Evolutionary conservation across 2,888 invertebrate species (phyloP).

Genomic region (Rhopalosiphum nymphaeae): DNA sequence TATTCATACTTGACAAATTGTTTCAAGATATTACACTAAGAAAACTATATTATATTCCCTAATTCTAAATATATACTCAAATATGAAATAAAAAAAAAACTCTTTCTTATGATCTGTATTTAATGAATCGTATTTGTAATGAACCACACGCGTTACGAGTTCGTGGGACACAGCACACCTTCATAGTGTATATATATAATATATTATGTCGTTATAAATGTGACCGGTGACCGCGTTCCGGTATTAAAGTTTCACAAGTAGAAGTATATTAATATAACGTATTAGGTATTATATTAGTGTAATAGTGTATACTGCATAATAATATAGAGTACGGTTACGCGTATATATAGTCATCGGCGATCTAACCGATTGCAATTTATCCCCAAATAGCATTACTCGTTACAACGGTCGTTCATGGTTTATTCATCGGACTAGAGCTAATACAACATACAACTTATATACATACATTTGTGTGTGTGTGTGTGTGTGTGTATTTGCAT

Average conservation of each 20-base stretch:
- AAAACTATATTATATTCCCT: neutral
- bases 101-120: neutral
- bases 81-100: neutral
- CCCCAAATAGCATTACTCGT: neutral
- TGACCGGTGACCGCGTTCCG: neutral
- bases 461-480: neutral
- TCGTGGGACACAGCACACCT: too few species aligned
- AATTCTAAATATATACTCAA: neutral
- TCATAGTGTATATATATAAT: neutral
- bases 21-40: neutral
- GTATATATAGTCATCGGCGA: neutral
- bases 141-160: too few species aligned
- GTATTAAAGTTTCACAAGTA: neutral
- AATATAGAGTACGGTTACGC: too few species aligned
- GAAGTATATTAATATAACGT: neutral
- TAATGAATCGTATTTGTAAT: neutral
- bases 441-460: neutral
- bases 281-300: neutral
- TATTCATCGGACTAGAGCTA: neutral
- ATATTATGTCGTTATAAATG: neutral
- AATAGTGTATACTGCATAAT: neutral
- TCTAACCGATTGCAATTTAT: neutral
- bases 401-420: slow-evolving; percentile 18
- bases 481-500: neutral
- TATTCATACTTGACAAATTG: neutral